These are phyloP conservation scores for Cochlearius cochlearius DNA, from an alignment of 2,113 vertebrate genomes.

Conservation along the genomic window DNA sequence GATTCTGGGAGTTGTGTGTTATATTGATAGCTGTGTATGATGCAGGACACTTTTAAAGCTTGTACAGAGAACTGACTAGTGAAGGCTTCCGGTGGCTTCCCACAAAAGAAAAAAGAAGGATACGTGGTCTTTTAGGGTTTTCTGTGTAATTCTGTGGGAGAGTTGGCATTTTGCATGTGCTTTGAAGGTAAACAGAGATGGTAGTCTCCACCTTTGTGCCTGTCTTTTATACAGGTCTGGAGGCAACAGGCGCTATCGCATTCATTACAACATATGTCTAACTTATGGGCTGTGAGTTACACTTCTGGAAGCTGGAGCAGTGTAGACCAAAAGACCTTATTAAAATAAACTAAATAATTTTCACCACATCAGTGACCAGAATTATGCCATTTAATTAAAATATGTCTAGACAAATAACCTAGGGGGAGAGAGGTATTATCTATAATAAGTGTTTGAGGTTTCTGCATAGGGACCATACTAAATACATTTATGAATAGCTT, in stretches of 20 bases:
- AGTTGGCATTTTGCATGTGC: background rate
- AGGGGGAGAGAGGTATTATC: background rate
- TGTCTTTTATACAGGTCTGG: background rate
- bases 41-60: background rate
- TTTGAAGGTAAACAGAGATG: background rate
- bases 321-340: background rate
- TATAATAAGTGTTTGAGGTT: background rate
- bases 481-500: background rate
- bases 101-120: background rate
- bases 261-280: rapidly evolving
- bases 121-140: background rate
- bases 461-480: background rate
- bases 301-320: background rate
- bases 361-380: constrained; percentile 27
- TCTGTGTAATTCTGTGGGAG: background rate
- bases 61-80: no score
- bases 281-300: background rate
- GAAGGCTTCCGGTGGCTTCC: background rate
- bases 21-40: no score
- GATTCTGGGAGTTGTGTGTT: background rate
- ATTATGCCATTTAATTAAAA: constrained; percentile 15
- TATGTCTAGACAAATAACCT: constrained; percentile 54
- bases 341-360: background rate
- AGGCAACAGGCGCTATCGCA: background rate
- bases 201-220: background rate